Base-by-base conservation (phyloP, 2,797 vertebrate species). In the Alcedo quadribrachys region DNA sequence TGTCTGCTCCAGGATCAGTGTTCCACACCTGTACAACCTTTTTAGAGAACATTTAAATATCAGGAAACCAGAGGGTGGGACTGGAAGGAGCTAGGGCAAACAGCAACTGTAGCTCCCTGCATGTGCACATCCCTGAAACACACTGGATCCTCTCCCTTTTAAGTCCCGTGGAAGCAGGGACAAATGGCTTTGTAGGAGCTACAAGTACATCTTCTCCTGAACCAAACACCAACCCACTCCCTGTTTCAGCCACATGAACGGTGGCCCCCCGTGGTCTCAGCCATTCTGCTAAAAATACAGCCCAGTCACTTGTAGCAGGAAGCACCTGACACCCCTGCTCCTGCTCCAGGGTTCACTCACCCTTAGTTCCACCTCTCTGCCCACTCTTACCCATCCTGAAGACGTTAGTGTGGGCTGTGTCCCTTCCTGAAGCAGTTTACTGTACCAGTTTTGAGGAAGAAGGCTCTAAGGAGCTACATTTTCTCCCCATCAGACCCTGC, bases 171-270 rank as follows among this genome's bases (percentile, higher is more conserved):
- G 77, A 19, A 85, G 28, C 35, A 63, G 54, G 30, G 76, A 13
- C 27, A 67, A 30, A 62, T 2, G 20, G 30, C 15, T 40, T 65
- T 61, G 32, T 18, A 63, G 77, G 55, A 89, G 27, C 20, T 61
- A 35, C 17, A 6, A 57, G 55, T 24, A 54, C 81, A 35, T 11
- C 28, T 73, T 19, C 43, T 73, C 15, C 33, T 46, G 14, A 78
- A 17, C 21, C 78, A 24, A 2, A 15, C 43, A 53, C 46, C 61
- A 60, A 27, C 28, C 48, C 32, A 37, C 15, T 17, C 16, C 0
- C 54, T 18, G 7, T 7, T 87, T 20, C 51, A 86, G 68, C 28
- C 24, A 5, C 80, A 18, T 0, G 0, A 58, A 2, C 0, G 0
- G 25, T 20, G 50, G 37, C 58, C 40, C 53, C 60, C 35, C 48